Evolutionary conservation across 2,888 invertebrate species (phyloP).

Genomic region (Ephialtes manifestator): DNA sequence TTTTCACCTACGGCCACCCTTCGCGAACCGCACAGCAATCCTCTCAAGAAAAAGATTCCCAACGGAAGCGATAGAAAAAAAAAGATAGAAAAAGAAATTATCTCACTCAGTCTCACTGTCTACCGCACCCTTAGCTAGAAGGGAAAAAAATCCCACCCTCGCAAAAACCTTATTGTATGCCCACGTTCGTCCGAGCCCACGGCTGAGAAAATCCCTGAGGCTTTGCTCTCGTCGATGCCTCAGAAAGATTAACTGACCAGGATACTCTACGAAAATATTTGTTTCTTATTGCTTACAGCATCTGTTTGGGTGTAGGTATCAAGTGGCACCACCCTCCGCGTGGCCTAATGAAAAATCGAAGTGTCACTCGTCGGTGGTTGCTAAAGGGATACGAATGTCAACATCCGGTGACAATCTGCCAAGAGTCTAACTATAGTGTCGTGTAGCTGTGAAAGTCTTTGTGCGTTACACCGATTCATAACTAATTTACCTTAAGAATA

Average conservation of each 20-base stretch:
- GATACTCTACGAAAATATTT: neutral
- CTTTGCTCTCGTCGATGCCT: constrained; percentile 3
- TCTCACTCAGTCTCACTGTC: constrained; percentile 1
- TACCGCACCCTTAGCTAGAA: neutral
- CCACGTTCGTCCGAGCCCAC: neutral
- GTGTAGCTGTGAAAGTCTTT: neutral
- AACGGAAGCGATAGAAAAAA: constrained; percentile 56
- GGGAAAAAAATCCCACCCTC: neutral
- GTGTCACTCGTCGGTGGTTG: constrained; percentile 36
- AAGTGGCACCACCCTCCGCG: constrained; percentile 70
- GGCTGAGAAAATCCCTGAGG: neutral
- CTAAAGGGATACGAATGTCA: neutral
- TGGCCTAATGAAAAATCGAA: constrained; percentile 71
- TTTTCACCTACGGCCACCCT: constrained; percentile 27
- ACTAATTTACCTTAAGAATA: constrained; percentile 1
- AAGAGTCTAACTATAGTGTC: neutral
- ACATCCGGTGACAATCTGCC: constrained; percentile 19
- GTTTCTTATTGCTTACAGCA: neutral
- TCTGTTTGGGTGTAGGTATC: neutral
- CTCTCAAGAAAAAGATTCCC: constrained; percentile 46
- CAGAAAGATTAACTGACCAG: neutral
- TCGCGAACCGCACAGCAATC: constrained; percentile 47
- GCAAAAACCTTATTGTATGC: neutral
- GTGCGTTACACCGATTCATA: neutral
- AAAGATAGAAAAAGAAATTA: neutral